Evolutionary conservation across 2,113 vertebrate species (phyloP).

Genomic region (Aphelocoma coerulescens): DNA sequence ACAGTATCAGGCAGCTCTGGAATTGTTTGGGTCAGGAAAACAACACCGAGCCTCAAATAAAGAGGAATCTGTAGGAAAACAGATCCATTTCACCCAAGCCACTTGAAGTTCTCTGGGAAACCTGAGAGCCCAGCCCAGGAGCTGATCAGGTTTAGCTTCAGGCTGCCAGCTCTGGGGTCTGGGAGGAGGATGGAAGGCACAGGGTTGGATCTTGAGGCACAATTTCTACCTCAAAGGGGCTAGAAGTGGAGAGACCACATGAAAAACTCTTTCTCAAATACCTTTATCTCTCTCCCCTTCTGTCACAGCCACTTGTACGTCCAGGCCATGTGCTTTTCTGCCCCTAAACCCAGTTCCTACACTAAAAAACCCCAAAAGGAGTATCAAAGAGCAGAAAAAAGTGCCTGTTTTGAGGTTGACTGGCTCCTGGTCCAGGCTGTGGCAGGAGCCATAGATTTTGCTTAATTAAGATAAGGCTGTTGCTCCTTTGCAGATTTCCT

Average conservation of each 20-base stretch:
- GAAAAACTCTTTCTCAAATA: background rate
- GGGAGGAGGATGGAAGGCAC: background rate
- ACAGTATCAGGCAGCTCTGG: background rate
- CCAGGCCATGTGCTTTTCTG: background rate
- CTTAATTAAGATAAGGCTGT: slow-evolving; percentile 66
- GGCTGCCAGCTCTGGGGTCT: background rate
- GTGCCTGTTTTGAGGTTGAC: background rate
- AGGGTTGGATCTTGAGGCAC: background rate
- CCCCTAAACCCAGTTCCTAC: background rate
- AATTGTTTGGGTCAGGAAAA: background rate
- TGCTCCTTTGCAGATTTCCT: slow-evolving; percentile 55
- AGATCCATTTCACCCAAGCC: background rate
- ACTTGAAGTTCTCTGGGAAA: background rate
- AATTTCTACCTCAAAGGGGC: background rate
- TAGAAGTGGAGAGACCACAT: background rate
- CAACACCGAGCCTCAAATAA: background rate
- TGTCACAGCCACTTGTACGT: background rate
- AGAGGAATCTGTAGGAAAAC: background rate
- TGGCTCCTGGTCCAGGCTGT: background rate
- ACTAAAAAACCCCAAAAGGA: background rate
- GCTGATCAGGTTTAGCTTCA: background rate
- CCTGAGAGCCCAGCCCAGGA: background rate
- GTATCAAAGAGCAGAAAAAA: background rate
- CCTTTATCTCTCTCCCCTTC: background rate
- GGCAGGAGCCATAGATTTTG: slow-evolving; percentile 59